phyloP scores from a whole-genome alignment of 2,888 invertebrate species.

The Habrosyne pyritoides region DNA sequence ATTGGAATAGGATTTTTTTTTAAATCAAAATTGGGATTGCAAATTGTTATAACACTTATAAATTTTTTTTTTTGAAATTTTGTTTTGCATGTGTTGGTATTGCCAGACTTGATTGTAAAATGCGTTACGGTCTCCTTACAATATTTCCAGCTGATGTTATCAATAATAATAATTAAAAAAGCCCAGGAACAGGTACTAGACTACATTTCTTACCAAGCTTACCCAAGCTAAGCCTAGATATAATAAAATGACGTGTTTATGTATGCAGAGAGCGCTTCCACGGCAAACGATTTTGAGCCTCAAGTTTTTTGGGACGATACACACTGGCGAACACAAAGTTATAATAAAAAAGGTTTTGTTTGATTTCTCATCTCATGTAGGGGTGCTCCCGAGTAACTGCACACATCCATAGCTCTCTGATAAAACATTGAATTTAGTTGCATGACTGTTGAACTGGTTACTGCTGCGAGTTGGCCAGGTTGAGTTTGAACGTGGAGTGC shows the following conservation, averaged over 20 bases:
- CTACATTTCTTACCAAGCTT: constrained; percentile 41
- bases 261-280: not conserved
- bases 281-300: not conserved
- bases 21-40: too few species aligned
- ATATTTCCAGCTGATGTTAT: constrained; percentile 10
- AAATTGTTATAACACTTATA: too few species aligned
- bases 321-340: not conserved
- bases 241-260: not conserved
- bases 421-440: constrained; percentile 13
- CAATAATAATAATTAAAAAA: constrained; percentile 13
- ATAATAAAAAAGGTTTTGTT: constrained; percentile 4
- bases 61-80: too few species aligned
- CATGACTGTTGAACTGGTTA: constrained; percentile 12
- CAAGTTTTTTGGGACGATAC: not conserved
- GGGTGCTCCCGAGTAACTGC: not conserved
- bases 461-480: constrained; percentile 35
- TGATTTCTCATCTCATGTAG: not conserved
- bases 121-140: constrained; percentile 1
- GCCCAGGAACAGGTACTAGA: constrained; percentile 28
- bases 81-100: too few species aligned
- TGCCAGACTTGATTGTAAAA: too few species aligned
- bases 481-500: constrained; percentile 54
- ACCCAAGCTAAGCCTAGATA: constrained; percentile 19
- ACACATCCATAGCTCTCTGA: not conserved
- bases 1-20: too few species aligned